Conservation (phyloP, 2,797 vertebrate species). For the Paratrypauchen microcephalus region DNA sequence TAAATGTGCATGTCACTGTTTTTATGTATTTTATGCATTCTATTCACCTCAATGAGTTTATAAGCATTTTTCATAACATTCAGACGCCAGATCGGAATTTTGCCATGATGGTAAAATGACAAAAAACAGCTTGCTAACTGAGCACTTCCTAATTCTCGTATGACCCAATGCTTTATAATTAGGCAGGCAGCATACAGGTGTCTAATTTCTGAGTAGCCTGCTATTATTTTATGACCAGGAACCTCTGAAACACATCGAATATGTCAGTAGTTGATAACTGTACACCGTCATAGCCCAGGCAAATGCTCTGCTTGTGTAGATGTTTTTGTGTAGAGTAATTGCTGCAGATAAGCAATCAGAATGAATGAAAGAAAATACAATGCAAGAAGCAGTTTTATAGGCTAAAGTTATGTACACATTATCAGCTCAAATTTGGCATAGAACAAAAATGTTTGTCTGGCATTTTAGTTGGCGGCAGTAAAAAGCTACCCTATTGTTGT, state of each 20-base stretch:
- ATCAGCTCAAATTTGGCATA: neutral
- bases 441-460: neutral
- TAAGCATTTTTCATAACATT: too few species aligned
- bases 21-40: neutral
- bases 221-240: neutral
- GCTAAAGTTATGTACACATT: neutral
- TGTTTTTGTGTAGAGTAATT: neutral
- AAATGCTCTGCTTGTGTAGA: neutral
- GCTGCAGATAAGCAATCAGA: neutral
- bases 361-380: neutral
- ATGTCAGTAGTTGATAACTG: neutral
- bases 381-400: neutral
- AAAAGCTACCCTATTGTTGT: neutral
- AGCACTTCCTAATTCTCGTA: too few species aligned
- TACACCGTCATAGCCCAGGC: neutral
- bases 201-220: neutral
- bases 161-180: too few species aligned
- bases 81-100: too few species aligned
- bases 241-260: neutral
- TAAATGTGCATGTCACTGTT: neutral
- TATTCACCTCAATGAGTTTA: too few species aligned
- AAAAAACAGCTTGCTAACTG: too few species aligned
- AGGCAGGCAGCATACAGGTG: too few species aligned
- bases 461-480: neutral
- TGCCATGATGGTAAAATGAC: too few species aligned